Percentiles rank a stretch among this genome's conserved stretches.
These are phyloP conservation scores for Pseudochirops corinnae DNA, from an alignment of 2,797 vertebrate species.

Conservation along the genomic window DNA sequence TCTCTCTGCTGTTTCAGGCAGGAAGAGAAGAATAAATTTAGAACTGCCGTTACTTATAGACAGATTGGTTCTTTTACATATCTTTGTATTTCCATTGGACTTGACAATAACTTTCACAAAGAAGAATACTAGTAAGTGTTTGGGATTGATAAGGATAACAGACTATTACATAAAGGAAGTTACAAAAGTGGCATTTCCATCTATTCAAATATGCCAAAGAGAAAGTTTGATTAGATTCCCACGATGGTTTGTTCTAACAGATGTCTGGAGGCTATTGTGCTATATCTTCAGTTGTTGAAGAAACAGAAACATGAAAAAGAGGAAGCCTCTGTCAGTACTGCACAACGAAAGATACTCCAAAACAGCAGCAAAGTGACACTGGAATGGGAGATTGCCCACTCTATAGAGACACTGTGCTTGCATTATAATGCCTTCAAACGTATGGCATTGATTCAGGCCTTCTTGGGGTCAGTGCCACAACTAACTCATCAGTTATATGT, in stretches of 20 bases:
- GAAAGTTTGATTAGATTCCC: not conserved
- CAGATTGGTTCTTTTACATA: too few species aligned
- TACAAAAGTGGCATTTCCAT: too few species aligned
- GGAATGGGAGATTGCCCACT: conserved; percentile 92
- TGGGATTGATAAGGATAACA: too few species aligned
- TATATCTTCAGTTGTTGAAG: conserved; percentile 88
- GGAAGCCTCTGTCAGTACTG: too few species aligned
- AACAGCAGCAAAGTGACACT: conserved; percentile 84
- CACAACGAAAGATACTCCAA: conserved; percentile 86
- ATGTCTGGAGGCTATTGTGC: conserved; percentile 90
- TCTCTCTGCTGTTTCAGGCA: too few species aligned
- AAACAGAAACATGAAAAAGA: conserved; percentile 89
- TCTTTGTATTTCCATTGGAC: too few species aligned
- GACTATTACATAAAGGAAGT: too few species aligned
- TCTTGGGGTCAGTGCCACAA: conserved; percentile 94
- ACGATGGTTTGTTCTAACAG: conserved; percentile 78
- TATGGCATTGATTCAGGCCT: conserved; percentile 93
- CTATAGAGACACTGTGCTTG: conserved; percentile 87
- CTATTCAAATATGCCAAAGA: not conserved
- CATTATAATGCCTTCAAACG: conserved; percentile 94
- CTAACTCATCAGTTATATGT: conserved; percentile 94
- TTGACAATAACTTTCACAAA: too few species aligned
- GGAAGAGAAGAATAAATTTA: too few species aligned
- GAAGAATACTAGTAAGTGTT: too few species aligned
- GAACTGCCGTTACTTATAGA: too few species aligned